Evolutionary conservation across 1,140 invertebrate species (phyloP), one percentile per base, ranked within the genome.

Genomic region (Calliopsis andreniformis): DNA sequence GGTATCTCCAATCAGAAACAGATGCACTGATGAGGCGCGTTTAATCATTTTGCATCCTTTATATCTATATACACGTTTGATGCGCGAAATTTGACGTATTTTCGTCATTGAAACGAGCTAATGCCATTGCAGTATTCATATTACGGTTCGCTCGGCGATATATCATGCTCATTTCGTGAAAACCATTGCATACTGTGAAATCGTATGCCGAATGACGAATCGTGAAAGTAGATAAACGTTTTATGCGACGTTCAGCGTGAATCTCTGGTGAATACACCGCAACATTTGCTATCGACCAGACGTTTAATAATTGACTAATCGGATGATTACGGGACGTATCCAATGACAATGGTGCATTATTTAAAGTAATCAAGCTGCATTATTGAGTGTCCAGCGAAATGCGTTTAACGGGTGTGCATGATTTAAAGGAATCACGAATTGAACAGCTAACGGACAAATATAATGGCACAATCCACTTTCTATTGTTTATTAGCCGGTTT

Each of bases 311-410:
- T 86, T 78, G 66, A 86, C 75, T 77, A 86, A 80, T 84, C 75
- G 75, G 64, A 86, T 86, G 72, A 86, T 86, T 78, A 79, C 69
- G 43, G 55, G 62, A 68, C 23, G 53, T 55, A 76, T 80, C 71
- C 53, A 83, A 83, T 80, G 81, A 84, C 84, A 80, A 80, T 80
- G 75, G 76, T 80, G 77, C 76, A 84, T 87, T 77, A 87, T 84
- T 84, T 64, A 79, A 67, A 39, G 56, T 72, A 78, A 86, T 83
- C 71, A 51, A 77, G 14, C 56, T 80, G 56, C 56, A 80, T 87
- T 84, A 87, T 84, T 81, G 62, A 85, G 72, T 64, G 66, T 49
- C 55, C 32, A 45, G 43, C 51, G 20, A 84, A 83, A 83, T 61
- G 25, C 43, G 62, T 47, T 72, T 76, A 69, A 63, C 53, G 32